Evolutionary conservation across 1,140 invertebrate species (phyloP).

Genomic region (Pseudomyrmex flavicornis): DNA sequence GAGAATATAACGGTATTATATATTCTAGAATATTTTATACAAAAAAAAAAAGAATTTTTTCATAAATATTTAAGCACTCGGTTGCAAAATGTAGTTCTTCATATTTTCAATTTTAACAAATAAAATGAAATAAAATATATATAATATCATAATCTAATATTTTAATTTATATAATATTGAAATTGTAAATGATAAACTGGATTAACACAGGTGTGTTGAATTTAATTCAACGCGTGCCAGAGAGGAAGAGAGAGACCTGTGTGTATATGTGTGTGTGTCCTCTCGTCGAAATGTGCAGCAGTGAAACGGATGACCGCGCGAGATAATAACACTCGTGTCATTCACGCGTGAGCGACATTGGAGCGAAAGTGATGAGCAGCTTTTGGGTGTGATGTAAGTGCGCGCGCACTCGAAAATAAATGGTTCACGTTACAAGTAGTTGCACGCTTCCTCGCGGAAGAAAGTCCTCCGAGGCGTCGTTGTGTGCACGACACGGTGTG

Average conservation of each 20-base stretch:
- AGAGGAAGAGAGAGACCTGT: too few relatives aligned
- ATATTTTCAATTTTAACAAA: too few relatives aligned
- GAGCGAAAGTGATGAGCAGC: constrained; percentile 14
- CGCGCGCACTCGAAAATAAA: neutral
- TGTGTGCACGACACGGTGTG: constrained; percentile 68
- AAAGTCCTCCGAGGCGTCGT: constrained; percentile 49
- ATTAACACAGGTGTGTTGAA: too few relatives aligned
- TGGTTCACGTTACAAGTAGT: constrained; percentile 5
- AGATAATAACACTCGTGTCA: constrained; percentile 18
- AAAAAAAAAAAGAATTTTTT: too few relatives aligned
- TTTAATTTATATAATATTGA: too few relatives aligned
- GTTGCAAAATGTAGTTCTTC: too few relatives aligned
- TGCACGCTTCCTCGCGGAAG: constrained; percentile 46
- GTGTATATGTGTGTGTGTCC: neutral
- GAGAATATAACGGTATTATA: too few relatives aligned
- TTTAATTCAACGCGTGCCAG: neutral
- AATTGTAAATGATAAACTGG: too few relatives aligned
- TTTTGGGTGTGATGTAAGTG: neutral
- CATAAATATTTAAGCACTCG: too few relatives aligned
- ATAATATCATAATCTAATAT: too few relatives aligned
- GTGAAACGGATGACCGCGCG: neutral
- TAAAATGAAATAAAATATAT: too few relatives aligned
- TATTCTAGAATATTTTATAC: too few relatives aligned
- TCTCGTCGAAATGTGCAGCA: neutral
- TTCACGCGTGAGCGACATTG: neutral